Conservation (phyloP, 2,888 invertebrate genomes). For the Clostera curtula region DNA sequence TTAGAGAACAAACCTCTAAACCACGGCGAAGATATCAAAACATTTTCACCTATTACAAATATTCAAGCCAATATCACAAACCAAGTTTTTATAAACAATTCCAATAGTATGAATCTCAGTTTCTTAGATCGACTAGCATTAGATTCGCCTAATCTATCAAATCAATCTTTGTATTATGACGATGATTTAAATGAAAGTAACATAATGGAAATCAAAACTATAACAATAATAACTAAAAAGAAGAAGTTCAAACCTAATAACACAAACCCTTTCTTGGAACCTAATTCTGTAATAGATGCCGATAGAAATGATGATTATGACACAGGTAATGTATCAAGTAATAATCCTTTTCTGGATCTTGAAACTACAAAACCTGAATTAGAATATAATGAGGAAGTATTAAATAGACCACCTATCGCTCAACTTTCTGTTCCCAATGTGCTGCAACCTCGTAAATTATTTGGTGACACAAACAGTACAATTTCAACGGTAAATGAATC, state of each 20-base stretch:
- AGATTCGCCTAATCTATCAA: conserved; percentile 53
- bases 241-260: conserved; percentile 43
- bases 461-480: conserved; percentile 60
- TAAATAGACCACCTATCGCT: conserved; percentile 24
- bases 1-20: conserved; percentile 44
- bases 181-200: conserved; percentile 71
- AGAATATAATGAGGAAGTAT: conserved; percentile 42
- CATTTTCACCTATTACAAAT: conserved; percentile 31
- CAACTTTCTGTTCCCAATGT: conserved; percentile 20
- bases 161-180: conserved; percentile 58
- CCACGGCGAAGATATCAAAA: conserved; percentile 24
- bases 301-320: too few relatives aligned
- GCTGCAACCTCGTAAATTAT: conserved; percentile 52
- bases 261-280: conserved; percentile 65
- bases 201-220: conserved; percentile 72
- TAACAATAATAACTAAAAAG: conserved; percentile 64
- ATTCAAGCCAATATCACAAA: conserved; percentile 50
- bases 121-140: conserved; percentile 63
- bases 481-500: conserved; percentile 62
- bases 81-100: conserved; percentile 52
- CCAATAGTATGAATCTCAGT: conserved; percentile 53
- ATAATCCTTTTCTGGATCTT: conserved; percentile 50
- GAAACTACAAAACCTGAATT: conserved; percentile 31
- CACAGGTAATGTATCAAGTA: conserved; percentile 10
- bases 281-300: conserved; percentile 36